These are phyloP conservation scores for Rugalucina vietnamica DNA, from an alignment of 2,888 invertebrate genomes.

Conservation along the genomic window DNA sequence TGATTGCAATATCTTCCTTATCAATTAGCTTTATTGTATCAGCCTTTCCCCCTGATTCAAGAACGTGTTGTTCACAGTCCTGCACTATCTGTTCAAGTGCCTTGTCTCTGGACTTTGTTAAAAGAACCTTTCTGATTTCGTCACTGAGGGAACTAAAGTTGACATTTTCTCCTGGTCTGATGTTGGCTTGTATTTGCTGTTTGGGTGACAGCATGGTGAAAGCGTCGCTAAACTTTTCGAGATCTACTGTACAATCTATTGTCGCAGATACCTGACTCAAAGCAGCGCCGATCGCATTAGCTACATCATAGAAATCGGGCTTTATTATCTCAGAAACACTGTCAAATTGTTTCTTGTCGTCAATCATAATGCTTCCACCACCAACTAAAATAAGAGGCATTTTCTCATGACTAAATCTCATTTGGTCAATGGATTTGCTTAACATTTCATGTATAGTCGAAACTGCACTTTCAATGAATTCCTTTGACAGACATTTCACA, in stretches of 20 bases:
- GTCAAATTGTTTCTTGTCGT: slow-evolving; percentile 53
- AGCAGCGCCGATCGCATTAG: slow-evolving; percentile 83
- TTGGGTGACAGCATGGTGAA: slow-evolving; percentile 32
- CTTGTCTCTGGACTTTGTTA: slow-evolving; percentile 62
- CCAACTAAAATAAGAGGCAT: slow-evolving; percentile 79
- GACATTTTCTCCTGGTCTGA: not conserved
- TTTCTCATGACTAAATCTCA: slow-evolving; percentile 69
- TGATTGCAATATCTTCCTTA: slow-evolving; percentile 71
- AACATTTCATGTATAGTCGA: slow-evolving; percentile 70
- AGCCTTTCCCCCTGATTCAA: slow-evolving; percentile 59
- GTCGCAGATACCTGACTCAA: slow-evolving; percentile 78
- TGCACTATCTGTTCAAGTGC: slow-evolving; percentile 51
- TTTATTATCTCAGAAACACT: slow-evolving; percentile 65
- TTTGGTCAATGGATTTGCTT: slow-evolving; percentile 74
- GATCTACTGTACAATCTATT: slow-evolving; percentile 71
- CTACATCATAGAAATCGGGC: slow-evolving; percentile 75
- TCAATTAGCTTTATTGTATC: slow-evolving; percentile 65
- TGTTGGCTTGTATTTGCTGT: not conserved
- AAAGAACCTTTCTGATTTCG: slow-evolving; percentile 56
- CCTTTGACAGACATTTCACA: slow-evolving; percentile 58
- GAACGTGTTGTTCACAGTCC: slow-evolving; percentile 32
- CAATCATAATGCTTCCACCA: slow-evolving; percentile 78
- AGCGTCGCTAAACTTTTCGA: slow-evolving; percentile 61
- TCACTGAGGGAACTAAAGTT: not conserved
- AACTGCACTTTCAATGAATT: slow-evolving; percentile 60